Evolutionary conservation across 2,888 invertebrate genomes (phyloP).

Genomic region (Choreutis nemorana): DNA sequence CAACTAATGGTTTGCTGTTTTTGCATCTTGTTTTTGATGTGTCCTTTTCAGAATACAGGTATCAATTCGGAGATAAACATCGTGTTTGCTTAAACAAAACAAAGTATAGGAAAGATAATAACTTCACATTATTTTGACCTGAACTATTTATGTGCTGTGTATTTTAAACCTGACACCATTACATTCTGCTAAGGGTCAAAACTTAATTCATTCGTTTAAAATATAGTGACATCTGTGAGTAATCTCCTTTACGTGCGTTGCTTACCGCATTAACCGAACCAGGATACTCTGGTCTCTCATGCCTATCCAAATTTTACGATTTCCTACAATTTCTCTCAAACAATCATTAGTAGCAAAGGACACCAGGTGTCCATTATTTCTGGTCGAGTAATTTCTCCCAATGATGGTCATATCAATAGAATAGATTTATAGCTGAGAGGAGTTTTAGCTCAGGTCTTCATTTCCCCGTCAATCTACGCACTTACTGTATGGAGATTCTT

Average conservation of each 20-base stretch:
- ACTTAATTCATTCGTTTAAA: conserved; percentile 49
- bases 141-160: too few relatives aligned
- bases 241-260: conserved; percentile 37
- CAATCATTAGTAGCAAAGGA: conserved; percentile 10
- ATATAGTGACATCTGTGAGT: conserved; percentile 53
- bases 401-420: conserved; percentile 56
- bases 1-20: conserved; percentile 34
- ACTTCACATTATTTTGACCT: too few relatives aligned
- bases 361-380: conserved; percentile 20
- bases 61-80: conserved; percentile 41
- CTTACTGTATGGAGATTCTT: conserved; percentile 25
- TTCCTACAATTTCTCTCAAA: conserved; percentile 4
- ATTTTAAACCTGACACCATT: conserved; percentile 44
- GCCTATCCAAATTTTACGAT: conserved; percentile 3
- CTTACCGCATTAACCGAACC: conserved; percentile 20
- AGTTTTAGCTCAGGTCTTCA: conserved; percentile 37
- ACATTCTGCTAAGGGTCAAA: conserved; percentile 39
- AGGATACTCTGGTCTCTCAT: conserved; percentile 13
- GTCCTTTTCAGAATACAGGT: conserved; percentile 47
- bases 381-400: conserved; percentile 38
- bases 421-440: conserved; percentile 36
- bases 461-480: conserved; percentile 34
- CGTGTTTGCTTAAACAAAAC: too few relatives aligned
- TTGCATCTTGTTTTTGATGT: conserved; percentile 51
- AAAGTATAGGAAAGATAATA: too few relatives aligned